Base-by-base conservation (phyloP, 2,888 invertebrate genomes). In the Andrena camellia region DNA sequence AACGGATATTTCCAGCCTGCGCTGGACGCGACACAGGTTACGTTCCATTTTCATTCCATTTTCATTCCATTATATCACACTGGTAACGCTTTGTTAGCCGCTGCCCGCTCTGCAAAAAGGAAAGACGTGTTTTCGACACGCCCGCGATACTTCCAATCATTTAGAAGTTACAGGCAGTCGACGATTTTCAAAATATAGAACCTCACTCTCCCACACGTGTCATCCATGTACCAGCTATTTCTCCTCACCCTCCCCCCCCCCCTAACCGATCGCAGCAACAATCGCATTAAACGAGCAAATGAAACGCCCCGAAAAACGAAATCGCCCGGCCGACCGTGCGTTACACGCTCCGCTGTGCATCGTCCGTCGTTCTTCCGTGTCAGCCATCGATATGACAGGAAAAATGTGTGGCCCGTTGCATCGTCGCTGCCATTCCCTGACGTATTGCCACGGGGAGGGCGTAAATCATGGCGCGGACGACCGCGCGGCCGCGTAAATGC, bases 381-480 rank as follows among this genome's bases (percentile, higher is more conserved):
- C 62, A 52, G 33, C n/a, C 42, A 48, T 31, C 64, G 63, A 73
- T 64, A 23, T 33, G 73, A 85, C 62, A 59, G 59, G 68, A 78
- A 73, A 79, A 75, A 84, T 57, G 79, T 62, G 76, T 54, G 33
- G 60, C 54, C 50, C 59, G 68, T 52, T 52, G 75, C 64, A 54
- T 74, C 71, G 59, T 74, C 48, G 50, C 26, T 72, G 54, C 50
- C 78, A 48, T 82, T 66, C 76, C 80, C 69, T 84, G 88, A 90
- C 89, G 75, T 84, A 87, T 81, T 80, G 81, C 78, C 62, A 50
- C 64, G 62, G 68, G 63, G 48, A 20, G 73, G 50, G 35, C 75
- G 81, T 91, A 90, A 90, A 91, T 91, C 89, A 91, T 70, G 78
- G 59, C 64, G 74, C 48, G 54, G 50, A 72, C n/a, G 29, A 67